Evolutionary conservation across 2,888 invertebrate genomes (phyloP).

Genomic region (Matsumyia berberina): DNA sequence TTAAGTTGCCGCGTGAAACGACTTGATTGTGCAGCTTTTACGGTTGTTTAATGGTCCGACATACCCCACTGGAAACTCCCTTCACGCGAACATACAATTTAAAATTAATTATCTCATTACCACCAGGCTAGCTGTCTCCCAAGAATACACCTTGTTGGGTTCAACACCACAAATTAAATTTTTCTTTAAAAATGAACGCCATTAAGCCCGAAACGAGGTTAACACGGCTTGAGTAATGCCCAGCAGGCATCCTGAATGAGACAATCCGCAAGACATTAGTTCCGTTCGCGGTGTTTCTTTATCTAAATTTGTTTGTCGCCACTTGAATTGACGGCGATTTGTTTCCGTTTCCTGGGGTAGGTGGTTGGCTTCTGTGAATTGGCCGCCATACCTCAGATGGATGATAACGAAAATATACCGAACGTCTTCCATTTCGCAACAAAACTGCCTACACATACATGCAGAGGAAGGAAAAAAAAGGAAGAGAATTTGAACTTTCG

Average conservation of each 20-base stretch:
- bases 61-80: not conserved
- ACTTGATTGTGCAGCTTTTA: conserved; percentile 55
- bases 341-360: conserved; percentile 34
- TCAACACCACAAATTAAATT: conserved; percentile 39
- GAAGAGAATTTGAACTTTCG: conserved; percentile 29
- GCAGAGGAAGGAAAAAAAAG: not conserved
- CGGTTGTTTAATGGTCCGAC: conserved; percentile 51
- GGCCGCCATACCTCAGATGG: not conserved
- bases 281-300: conserved; percentile 20
- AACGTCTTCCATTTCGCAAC: conserved; percentile 2
- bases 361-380: not conserved
- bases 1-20: conserved; percentile 23
- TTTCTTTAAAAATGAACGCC: conserved; percentile 33
- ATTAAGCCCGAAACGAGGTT: conserved; percentile 6
- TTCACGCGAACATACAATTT: conserved; percentile 33
- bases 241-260: conserved; percentile 5
- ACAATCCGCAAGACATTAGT: conserved; percentile 14
- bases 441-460: not conserved
- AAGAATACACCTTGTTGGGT: conserved; percentile 3
- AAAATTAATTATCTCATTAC: conserved; percentile 62
- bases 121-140: not conserved
- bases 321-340: conserved; percentile 54
- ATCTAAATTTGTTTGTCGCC: conserved; percentile 59
- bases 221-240: not conserved
- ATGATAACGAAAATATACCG: conserved; percentile 12